Base-by-base conservation (phyloP, 2,797 vertebrate genomes). In the Rachycentron canadum region DNA sequence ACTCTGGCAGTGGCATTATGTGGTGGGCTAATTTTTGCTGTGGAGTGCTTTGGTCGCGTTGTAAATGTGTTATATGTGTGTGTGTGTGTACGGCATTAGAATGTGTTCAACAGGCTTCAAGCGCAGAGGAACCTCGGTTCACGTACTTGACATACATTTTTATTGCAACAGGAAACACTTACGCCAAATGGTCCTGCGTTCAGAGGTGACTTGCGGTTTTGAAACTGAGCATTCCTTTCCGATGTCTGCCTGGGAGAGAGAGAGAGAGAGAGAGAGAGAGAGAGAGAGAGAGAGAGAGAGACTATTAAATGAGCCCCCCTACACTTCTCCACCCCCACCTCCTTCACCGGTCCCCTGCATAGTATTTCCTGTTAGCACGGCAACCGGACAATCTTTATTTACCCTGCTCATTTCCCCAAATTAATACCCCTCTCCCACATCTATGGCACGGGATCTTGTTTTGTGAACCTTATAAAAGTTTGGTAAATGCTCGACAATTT, bases 111-210 rank as follows among this genome's bases (percentile, higher is more conserved):
- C 71, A 81, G 81, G 65, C 83, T 82, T 72, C 45, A 38, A 57
- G 72, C 69, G 32, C 59, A 73, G 75, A 84, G 88, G 88, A 85
- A 88, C 84, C 73, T 86, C 60, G 82, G 87, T 91, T 93, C 84
- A 86, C 87, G 87, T 91, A 90, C 89, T 91, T 92, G 92, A 93
- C 91, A 90, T 92, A 89, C 88, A 83, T 89, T 92, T 93, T 93
- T 93, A 92, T 94, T 92, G 91, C 87, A 93, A 94, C 89, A 93
- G 93, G 91, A 94, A 93, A 82, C 86, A 91, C 92, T 95, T 94
- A 92, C 90, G 88, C 85, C 83, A 91, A 92, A 90, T 85, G 87
- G 89, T 91, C 81, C 89, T 90, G 92, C 92, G 92, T 93, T 91
- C 88, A 72, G 89, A 92, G 91, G 91, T 93, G 91, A 92, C 92